Evolutionary conservation across 2,797 vertebrate species (phyloP).

Genomic region (Peromyscus melanophrys): DNA sequence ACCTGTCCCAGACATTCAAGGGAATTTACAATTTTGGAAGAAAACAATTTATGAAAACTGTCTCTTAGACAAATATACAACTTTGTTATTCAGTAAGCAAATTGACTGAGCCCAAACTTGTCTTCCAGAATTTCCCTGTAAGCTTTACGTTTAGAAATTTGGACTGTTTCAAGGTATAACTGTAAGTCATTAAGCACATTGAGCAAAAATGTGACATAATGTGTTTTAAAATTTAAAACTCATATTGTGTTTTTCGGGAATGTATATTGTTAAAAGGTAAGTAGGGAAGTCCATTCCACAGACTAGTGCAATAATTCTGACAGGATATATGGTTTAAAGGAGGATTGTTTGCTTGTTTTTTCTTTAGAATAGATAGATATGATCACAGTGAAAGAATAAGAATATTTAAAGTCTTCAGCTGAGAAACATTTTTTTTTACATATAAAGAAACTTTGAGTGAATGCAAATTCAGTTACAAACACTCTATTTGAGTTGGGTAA

Average conservation of each 20-base stretch:
- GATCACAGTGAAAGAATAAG: background rate
- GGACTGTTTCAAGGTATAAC: background rate
- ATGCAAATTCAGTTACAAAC: too few species aligned
- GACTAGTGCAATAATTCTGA: background rate
- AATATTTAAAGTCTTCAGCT: background rate
- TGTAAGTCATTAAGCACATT: background rate
- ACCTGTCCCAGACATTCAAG: background rate
- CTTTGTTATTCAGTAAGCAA: background rate
- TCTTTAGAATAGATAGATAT: background rate
- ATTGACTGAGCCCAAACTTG: background rate
- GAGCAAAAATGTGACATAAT: background rate
- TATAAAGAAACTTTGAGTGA: background rate
- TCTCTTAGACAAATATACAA: background rate
- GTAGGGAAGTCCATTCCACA: background rate
- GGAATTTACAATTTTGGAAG: background rate
- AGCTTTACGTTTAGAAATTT: background rate
- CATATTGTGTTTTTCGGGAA: background rate
- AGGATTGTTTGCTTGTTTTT: background rate
- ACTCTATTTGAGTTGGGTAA: background rate
- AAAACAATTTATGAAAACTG: background rate
- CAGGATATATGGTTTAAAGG: background rate
- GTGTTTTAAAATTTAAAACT: background rate
- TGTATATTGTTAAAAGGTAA: background rate
- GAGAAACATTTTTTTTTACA: background rate
- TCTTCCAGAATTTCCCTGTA: background rate